Evolutionary conservation across 2,888 invertebrate species (phyloP).

Genomic region (Pandemis cinnamomeana): DNA sequence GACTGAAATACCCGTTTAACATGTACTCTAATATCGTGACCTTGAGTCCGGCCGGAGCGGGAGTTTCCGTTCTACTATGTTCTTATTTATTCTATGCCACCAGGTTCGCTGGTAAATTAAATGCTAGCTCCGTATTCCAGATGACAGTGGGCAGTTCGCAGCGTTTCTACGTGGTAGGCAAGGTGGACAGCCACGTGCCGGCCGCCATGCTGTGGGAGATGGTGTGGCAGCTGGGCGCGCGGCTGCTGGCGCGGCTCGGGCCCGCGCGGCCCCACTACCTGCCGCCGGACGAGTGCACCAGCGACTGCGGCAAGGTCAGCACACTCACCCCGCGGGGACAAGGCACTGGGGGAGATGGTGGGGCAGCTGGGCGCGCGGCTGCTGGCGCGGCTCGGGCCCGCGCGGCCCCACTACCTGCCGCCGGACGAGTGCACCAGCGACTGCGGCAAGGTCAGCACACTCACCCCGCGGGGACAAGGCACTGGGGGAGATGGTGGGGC

Average conservation of each 20-base stretch:
- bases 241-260: conserved; percentile 89
- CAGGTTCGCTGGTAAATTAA: no score
- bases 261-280: conserved; percentile 84
- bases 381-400: conserved; percentile 87
- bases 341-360: conserved; percentile 87
- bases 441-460: conserved; percentile 87
- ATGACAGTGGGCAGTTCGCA: conserved; percentile 93
- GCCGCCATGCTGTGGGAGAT: conserved; percentile 89
- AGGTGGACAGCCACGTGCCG: conserved; percentile 48
- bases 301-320: conserved; percentile 86
- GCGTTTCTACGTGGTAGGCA: conserved; percentile 89
- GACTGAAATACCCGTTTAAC: no score
- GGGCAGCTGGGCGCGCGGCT: conserved; percentile 93
- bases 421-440: conserved; percentile 83
- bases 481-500: conserved; percentile 96
- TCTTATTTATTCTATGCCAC: no score
- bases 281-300: conserved; percentile 82
- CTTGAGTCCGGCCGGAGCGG: no score
- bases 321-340: no score
- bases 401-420: conserved; percentile 85
- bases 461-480: no score
- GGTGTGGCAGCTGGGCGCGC: conserved; percentile 92
- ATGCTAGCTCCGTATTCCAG: conserved; percentile 66
- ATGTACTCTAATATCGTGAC: no score
- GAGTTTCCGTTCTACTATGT: no score